Conservation (phyloP, 2,113 vertebrate species). For the Gadus macrocephalus region DNA sequence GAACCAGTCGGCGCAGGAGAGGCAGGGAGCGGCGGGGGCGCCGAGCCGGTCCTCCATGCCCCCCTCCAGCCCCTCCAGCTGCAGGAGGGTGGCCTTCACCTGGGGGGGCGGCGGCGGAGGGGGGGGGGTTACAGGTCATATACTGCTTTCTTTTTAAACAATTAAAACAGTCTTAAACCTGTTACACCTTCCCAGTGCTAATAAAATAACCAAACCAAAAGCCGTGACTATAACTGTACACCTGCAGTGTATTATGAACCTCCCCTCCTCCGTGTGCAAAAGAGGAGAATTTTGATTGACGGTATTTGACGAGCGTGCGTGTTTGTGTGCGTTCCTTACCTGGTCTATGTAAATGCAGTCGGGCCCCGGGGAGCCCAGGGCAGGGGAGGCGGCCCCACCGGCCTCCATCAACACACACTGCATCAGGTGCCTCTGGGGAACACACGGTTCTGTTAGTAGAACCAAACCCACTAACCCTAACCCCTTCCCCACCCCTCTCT, state of each 20-base stretch:
- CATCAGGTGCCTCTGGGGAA: constrained; percentile 81
- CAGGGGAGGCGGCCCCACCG: constrained; percentile 82
- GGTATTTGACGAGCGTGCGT: too few species aligned
- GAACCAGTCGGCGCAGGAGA: constrained; percentile 91
- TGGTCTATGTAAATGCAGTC: constrained; percentile 94
- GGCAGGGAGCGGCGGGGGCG: constrained; percentile 71
- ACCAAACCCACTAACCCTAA: too few species aligned
- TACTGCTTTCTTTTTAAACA: too few species aligned
- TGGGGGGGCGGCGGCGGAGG: constrained; percentile 6
- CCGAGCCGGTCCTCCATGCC: constrained; percentile 79
- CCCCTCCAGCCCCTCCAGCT: constrained; percentile 78
- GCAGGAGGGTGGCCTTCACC: constrained; percentile 85
- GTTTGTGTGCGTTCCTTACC: constrained; percentile 28
- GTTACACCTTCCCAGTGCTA: too few species aligned
- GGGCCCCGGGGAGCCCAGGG: constrained; percentile 81
- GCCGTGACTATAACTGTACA: too few species aligned
- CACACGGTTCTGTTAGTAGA: not conserved
- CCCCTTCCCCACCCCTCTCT: too few species aligned
- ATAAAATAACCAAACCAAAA: too few species aligned
- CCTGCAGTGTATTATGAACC: too few species aligned
- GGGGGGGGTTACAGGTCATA: too few species aligned
- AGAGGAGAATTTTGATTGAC: too few species aligned
- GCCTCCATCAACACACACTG: constrained; percentile 90
- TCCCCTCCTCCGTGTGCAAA: too few species aligned
- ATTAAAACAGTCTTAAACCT: too few species aligned